Base-by-base conservation (phyloP, 1,140 invertebrate species). In the Plodia interpunctella region DNA sequence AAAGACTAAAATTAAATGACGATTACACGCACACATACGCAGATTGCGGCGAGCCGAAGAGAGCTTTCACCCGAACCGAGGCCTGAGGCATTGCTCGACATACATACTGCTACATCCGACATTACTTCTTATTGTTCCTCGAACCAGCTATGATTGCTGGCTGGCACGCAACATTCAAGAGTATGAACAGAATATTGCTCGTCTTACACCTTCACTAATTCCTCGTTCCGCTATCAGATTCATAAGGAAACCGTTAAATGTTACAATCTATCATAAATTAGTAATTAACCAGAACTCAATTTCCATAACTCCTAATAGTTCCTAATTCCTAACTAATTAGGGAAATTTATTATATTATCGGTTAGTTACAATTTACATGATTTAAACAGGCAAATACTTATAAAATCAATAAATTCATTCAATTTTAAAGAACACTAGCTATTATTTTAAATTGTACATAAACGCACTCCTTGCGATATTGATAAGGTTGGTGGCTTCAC, bases 1-100 rank as follows among this genome's bases (percentile, higher is more conserved):
- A 68, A 70, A 62, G 65, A 80, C 76, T 78, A 78, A 82, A 83
- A 88, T 85, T 82, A 80, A 85, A 81, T 75, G 66, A 76, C 68
- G 70, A 77, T 74, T 75, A 80, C 73, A 68, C 69, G 61, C 74
- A 80, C 72, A 73, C 67, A 63, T 63, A 65, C 70, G 68, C 67
- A 62, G 58, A 63, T 59, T 62, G 62, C 65, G 62, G 35, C 54
- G 62, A 60, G 59, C 61, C 60, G 59, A 62, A 55, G 65, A 74
- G 60, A 74, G 79, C 76, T 80, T 80, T 80, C 80, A 78, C 77
- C 72, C 68, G 61, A 44, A 54, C 59, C 67, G 64, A 66, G 63
- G 72, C 72, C 63, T 28, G 64, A 62, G 60, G 67, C 74, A 61
- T 62, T 76, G 68, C 66, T 77, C 68, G 65, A 73, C 77, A 76